These are phyloP conservation scores for Trachops cirrhosus DNA, from an alignment of 2,797 vertebrate species.

Conservation along the genomic window DNA sequence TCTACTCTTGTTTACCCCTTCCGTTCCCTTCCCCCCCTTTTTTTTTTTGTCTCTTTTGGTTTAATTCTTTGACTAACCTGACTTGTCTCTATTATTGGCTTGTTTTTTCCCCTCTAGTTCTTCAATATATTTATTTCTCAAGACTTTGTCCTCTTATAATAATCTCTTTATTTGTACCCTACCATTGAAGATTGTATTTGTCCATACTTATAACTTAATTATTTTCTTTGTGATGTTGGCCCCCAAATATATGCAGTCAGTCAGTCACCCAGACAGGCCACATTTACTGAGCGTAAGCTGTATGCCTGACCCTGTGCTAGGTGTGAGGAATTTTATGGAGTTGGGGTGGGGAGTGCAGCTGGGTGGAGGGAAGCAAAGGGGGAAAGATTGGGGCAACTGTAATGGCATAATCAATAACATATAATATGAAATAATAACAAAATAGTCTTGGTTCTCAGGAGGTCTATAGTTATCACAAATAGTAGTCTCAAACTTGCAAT, in stretches of 20 bases:
- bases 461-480: background rate
- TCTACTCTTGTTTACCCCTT: background rate
- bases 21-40: accelerated
- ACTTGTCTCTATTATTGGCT: background rate
- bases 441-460: background rate
- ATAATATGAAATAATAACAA: background rate
- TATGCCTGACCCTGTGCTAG: background rate
- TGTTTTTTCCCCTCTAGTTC: background rate
- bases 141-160: background rate
- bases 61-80: background rate
- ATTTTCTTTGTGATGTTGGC: background rate
- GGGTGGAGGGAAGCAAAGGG: background rate
- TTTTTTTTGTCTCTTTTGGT: background rate
- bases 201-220: background rate
- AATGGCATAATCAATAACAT: background rate
- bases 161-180: background rate
- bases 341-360: background rate
- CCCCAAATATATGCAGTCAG: background rate
- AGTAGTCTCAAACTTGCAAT: background rate
- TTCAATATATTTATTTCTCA: background rate
- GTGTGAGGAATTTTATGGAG: background rate
- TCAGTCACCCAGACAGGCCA: background rate
- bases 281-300: background rate
- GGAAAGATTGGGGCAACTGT: background rate
- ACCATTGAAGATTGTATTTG: background rate